Base-by-base conservation (phyloP, 2,797 vertebrate genomes). In the Anas bahamensis region DNA sequence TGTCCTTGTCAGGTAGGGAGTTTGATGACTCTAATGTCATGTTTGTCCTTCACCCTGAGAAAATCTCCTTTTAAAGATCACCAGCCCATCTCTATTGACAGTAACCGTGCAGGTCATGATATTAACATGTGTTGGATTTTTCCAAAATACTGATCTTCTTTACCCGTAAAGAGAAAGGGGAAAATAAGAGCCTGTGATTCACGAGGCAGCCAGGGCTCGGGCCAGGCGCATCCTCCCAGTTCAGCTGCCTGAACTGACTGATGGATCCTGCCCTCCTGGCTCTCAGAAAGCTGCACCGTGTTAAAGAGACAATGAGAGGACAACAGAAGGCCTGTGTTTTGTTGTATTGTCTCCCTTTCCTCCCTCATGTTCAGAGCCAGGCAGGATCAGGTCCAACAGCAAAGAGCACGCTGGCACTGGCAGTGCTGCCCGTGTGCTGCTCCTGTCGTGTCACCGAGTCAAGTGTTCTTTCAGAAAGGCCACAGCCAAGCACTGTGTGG, bases 1-100 rank as follows among this genome's bases (percentile, higher is more conserved):
- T 94, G 83, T 94, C 84, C 94, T 85, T 71, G 93, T 90, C 80
- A 94, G 94, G 61, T 23, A 29, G 79, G 80, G 94, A 92, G 69
- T 46, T 83, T 87, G 93, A 56, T 94, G 82, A 73, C 96, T 96
- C 86, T 85, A 94, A 85, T 84, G 83, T 91, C 92, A 81, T 84
- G 93, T 95, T 97, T 97, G 83, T 83, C 93, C 88, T 96, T 95
- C 92, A 93, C 85, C 86, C 60, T 13, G 46, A 96, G 96, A 93
- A 96, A 88, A 95, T 94, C 94, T 94, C 94, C 90, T 87, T 88
- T 81, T 94, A 96, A 97, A 96, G 95, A 95, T 97, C 94, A 94
- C 87, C 96, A 94, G 89, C 87, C 74, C 35, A 50, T 64, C 92
- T 95, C 92, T 95, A n/a, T 94, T 96, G 91, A 97, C 93, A 96